Conservation (phyloP, 2,113 vertebrate genomes). For the Fulica atra region DNA sequence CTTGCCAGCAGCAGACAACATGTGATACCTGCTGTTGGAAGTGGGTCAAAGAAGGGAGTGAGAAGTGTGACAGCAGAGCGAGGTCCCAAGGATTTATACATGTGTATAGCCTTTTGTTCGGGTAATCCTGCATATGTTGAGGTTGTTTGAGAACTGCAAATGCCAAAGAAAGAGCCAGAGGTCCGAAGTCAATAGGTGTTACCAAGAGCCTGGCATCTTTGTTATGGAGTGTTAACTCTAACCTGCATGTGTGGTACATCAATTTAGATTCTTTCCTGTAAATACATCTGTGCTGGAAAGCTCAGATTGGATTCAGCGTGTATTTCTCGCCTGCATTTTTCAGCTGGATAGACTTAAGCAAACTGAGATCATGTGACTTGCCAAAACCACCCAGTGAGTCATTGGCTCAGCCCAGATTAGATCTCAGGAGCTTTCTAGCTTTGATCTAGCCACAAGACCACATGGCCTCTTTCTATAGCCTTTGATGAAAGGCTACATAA, state of each 20-base stretch:
- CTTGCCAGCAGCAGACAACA: accelerated
- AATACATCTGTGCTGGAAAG: constrained; percentile 11
- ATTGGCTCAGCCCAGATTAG: constrained; percentile 61
- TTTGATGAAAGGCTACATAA: constrained; percentile 69
- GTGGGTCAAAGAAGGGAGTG: background rate
- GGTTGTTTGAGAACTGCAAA: background rate
- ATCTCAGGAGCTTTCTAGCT: constrained; percentile 65
- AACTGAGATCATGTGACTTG: constrained; percentile 49
- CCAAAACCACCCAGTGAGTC: constrained; percentile 67
- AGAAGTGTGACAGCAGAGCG: accelerated
- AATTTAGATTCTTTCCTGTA: constrained; percentile 18
- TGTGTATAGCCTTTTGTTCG: background rate
- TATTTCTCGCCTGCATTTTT: background rate
- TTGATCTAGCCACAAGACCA: constrained; percentile 69
- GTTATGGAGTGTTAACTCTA: background rate
- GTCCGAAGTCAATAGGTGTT: background rate
- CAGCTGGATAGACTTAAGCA: constrained; percentile 38
- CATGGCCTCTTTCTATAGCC: constrained; percentile 58
- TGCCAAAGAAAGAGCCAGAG: background rate
- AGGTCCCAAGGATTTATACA: background rate
- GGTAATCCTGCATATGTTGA: background rate
- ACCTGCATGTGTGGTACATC: background rate
- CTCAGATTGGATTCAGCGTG: background rate
- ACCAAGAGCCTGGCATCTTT: background rate
- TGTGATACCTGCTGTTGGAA: accelerated